phyloP scores from a whole-genome alignment of 2,888 invertebrate genomes.

The Lysandra bellargus region DNA sequence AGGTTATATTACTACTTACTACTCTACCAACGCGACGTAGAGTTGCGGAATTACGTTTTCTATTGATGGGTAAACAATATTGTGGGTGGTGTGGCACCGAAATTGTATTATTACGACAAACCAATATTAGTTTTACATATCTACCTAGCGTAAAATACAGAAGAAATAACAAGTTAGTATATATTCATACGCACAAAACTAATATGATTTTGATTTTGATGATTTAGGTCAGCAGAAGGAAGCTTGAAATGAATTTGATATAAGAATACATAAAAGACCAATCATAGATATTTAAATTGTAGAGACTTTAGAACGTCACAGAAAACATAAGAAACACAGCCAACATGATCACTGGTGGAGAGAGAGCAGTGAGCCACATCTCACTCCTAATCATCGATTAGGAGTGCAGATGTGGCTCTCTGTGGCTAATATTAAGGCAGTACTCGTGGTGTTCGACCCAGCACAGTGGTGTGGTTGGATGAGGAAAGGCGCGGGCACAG shows the following conservation, averaged over 20 bases:
- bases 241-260: no score
- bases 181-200: background rate
- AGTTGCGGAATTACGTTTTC: conserved; percentile 17
- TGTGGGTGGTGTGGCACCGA: background rate
- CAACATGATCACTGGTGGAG: background rate
- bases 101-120: background rate
- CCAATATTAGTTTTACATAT: background rate
- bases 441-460: conserved; percentile 39
- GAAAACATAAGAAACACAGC: background rate
- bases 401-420: background rate
- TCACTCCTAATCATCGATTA: background rate
- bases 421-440: conserved; percentile 27
- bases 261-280: no score
- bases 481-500: conserved; percentile 76
- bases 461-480: conserved; percentile 53
- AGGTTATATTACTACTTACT: background rate
- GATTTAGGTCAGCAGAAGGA: background rate
- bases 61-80: conserved; percentile 19
- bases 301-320: background rate
- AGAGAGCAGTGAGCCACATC: no score
- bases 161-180: background rate
- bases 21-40: background rate
- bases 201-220: background rate
- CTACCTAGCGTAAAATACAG: background rate
- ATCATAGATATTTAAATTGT: background rate